A percentile compares a stretch with the other conserved stretches of the same genome.
These are phyloP conservation scores for Syndactyla subalaris DNA, from an alignment of 2,797 vertebrate species.

Conservation along the genomic window DNA sequence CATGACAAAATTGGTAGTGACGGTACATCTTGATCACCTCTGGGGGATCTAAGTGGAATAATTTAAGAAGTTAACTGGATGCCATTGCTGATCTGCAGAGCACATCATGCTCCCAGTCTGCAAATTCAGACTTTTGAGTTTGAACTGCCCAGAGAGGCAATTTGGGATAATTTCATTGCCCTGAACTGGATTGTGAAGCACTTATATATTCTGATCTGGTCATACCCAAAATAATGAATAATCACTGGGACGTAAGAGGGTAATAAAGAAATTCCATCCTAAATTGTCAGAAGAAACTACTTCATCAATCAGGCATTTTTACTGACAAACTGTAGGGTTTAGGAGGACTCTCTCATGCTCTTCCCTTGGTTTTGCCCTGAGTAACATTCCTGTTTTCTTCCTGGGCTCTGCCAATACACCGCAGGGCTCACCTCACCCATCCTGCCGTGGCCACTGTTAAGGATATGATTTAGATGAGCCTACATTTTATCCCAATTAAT, in stretches of 20 bases:
- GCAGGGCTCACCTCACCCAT: background rate
- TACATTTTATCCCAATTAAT: background rate
- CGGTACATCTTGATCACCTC: background rate
- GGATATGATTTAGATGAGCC: background rate
- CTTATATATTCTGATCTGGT: background rate
- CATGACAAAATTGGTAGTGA: background rate
- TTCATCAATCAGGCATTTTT: background rate
- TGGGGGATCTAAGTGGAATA: background rate
- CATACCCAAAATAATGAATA: background rate
- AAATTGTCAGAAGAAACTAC: background rate
- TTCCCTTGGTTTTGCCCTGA: background rate
- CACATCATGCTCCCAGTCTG: rapidly evolving
- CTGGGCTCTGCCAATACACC: background rate
- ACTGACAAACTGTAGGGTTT: background rate
- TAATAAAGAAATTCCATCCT: background rate
- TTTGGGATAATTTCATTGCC: background rate
- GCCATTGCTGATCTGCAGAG: background rate
- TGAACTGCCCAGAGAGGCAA: background rate
- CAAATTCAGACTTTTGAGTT: background rate
- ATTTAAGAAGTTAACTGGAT: background rate
- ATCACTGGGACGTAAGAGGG: background rate
- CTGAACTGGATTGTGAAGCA: background rate
- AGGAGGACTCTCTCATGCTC: background rate
- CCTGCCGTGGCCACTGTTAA: background rate
- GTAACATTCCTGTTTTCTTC: background rate